A percentile compares a stretch with the other conserved stretches of the same genome.
Conservation (phyloP, 1,140 invertebrate genomes). For the Bombus ignitus region DNA sequence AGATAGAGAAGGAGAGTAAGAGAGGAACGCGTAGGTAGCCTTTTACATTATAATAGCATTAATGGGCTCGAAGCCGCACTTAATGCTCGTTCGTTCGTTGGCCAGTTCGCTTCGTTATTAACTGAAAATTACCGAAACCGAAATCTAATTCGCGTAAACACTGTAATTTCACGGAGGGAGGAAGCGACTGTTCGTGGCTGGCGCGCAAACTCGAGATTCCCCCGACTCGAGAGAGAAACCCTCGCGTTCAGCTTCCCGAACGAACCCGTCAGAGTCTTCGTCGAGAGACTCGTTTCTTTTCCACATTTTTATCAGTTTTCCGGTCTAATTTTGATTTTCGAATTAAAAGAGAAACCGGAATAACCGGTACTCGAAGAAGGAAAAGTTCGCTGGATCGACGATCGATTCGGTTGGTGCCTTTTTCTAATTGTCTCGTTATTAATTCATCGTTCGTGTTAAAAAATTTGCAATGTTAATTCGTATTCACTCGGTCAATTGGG, state of each 20-base stretch:
- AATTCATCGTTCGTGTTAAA: constrained; percentile 35
- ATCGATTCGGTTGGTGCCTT: neutral
- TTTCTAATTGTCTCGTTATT: constrained; percentile 50
- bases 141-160: constrained; percentile 78
- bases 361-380: neutral
- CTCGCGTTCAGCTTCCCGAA: neutral
- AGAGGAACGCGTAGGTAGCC: constrained; percentile 61
- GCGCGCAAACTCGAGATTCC: neutral
- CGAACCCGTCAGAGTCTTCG: neutral
- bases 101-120: constrained; percentile 71
- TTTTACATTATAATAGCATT: constrained; percentile 72
- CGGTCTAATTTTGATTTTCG: neutral
- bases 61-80: constrained; percentile 67
- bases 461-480: constrained; percentile 49
- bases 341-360: neutral
- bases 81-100: constrained; percentile 64
- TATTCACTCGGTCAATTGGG: constrained; percentile 34
- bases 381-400: neutral
- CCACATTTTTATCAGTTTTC: neutral
- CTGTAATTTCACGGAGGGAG: constrained; percentile 67
- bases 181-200: constrained; percentile 47
- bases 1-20: constrained; percentile 17
- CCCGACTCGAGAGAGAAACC: neutral
- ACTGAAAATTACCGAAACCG: constrained; percentile 77
- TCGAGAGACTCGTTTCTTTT: neutral